Base-by-base conservation (phyloP, 2,113 vertebrate genomes). In the Excalfactoria chinensis region DNA sequence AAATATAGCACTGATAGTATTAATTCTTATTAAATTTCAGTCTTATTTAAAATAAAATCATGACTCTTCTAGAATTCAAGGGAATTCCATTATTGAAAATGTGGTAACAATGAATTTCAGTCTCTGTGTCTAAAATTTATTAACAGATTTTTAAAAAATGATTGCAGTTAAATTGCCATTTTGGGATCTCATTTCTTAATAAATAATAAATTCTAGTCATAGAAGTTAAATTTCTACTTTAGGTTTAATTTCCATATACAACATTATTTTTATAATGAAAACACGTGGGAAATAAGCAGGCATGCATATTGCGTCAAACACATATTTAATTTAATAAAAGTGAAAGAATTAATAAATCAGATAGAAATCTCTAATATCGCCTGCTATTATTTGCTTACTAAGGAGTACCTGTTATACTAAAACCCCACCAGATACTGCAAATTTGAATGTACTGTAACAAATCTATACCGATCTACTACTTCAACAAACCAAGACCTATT, bases 361-460 rank as follows among this genome's bases (percentile, higher is more conserved):
- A 60, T 13, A 83, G n/a, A 26, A 75, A 85, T 67, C 13, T 4
- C 3, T 28, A 26, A 4, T 26, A 23, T 3, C 6, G 12, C 3
- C 3, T 40, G 16, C 4, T 64, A 7, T 46, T 13, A 32, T 56
- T 85, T 35, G 1, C 44, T 93, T 69, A 17, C 46, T 56, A 72
- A 60, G 20, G 32, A 22, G 2, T 34, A 40, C 0, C 7, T 28
- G 8, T n/a, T 48, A 18, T 17, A 60, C 34, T 20, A 28, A 43
- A 40, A 48, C 15, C 3, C 10, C 26, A 40, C 16, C 0, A 0
- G 41, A 26, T 30, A 25, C 13, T 2, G 0, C 0, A 2, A 34
- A 3, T 77, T 43, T 49, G 49, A 46, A 58, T 12, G 12, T 7
- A 1, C 51, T 17, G 23, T n/a, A 18, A 7, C 20, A 22, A 32